Conservation (phyloP, 2,113 vertebrate genomes). For the Menura novaehollandiae region DNA sequence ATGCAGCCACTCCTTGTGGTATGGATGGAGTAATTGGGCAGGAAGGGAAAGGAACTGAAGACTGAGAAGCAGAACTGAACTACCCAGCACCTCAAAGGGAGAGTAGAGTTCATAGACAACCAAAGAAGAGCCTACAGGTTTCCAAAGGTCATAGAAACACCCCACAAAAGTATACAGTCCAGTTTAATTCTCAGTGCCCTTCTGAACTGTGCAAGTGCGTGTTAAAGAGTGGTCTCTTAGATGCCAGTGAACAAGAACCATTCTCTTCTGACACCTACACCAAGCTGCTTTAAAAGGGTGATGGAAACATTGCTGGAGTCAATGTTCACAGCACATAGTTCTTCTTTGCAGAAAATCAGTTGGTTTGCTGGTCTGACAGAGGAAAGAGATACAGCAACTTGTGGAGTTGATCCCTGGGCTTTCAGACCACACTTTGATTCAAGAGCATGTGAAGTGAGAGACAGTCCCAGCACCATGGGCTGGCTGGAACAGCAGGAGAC, state of each 20-base stretch:
- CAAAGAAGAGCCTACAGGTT: not conserved
- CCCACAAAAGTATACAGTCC: not conserved
- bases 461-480: not conserved
- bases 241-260: not conserved
- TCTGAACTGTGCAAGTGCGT: not conserved
- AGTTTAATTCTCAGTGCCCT: not conserved
- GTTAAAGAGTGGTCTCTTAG: not conserved
- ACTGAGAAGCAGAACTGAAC: not conserved
- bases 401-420: not conserved
- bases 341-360: not conserved
- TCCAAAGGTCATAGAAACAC: not conserved
- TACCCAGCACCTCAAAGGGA: not conserved
- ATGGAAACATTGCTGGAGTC: not conserved
- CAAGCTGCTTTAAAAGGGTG: not conserved
- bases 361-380: not conserved
- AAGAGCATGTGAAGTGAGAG: not conserved
- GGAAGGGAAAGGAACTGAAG: not conserved
- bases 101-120: not conserved
- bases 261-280: not conserved
- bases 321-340: not conserved
- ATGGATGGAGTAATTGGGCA: not conserved
- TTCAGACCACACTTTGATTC: not conserved
- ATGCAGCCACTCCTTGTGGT: not conserved
- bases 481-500: fast-evolving
- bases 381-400: not conserved